Evolutionary conservation across 2,113 vertebrate genomes (phyloP).

Genomic region (Spheniscus mendiculus): DNA sequence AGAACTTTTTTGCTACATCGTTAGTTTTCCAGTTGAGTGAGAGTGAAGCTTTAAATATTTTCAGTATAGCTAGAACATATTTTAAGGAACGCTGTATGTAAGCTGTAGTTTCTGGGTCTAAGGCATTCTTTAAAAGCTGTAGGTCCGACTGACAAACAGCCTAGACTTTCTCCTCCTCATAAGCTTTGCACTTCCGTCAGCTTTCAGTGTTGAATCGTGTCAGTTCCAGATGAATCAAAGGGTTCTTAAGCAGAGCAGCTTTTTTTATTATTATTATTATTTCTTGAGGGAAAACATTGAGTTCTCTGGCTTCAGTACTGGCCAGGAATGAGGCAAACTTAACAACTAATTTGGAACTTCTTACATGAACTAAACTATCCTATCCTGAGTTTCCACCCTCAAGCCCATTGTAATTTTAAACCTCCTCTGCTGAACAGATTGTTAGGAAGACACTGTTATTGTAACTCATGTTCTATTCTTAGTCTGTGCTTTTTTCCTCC

Average conservation of each 20-base stretch:
- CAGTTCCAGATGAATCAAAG: neutral
- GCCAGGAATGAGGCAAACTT: neutral
- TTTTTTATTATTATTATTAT: neutral
- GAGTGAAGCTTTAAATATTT: neutral
- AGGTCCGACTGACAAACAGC: neutral
- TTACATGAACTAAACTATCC: neutral
- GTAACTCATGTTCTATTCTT: neutral
- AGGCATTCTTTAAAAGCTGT: neutral
- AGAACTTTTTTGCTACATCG: neutral
- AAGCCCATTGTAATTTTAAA: neutral
- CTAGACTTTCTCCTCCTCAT: neutral
- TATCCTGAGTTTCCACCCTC: neutral
- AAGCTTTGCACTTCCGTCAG: neutral
- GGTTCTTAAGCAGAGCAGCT: neutral
- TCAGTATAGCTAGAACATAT: neutral
- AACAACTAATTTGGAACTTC: neutral
- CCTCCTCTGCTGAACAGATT: neutral
- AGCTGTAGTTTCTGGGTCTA: neutral
- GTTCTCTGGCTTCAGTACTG: neutral
- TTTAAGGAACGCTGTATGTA: neutral
- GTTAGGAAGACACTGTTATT: neutral
- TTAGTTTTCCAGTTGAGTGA: neutral
- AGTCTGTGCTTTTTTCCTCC: neutral
- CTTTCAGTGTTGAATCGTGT: neutral
- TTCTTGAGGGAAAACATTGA: neutral